Percentiles rank a stretch among this genome's conserved stretches.
Conservation (phyloP, 2,797 vertebrate species). For the Moxostoma hubbsi region DNA sequence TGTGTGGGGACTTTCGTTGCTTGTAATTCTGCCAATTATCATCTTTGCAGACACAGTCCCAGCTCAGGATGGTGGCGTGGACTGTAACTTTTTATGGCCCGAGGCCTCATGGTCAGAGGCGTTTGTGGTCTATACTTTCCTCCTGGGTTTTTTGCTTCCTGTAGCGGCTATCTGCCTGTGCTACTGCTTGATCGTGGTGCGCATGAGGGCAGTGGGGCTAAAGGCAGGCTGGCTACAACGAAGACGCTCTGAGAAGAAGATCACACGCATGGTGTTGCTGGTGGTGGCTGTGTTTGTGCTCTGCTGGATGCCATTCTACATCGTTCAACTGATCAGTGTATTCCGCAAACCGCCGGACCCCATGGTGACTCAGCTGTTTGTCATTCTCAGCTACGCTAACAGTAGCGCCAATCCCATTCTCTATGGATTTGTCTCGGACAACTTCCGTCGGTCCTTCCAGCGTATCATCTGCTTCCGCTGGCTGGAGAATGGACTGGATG, state of each 20-base stretch:
- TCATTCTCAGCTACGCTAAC: slow-evolving; percentile 80
- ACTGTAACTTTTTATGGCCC: slow-evolving; percentile 81
- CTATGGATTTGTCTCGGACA: slow-evolving; percentile 79
- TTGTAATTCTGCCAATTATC: slow-evolving; percentile 78
- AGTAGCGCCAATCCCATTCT: slow-evolving; percentile 79
- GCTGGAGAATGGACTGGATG: slow-evolving; percentile 74
- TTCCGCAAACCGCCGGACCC: slow-evolving; percentile 74
- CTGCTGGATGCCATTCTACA: slow-evolving; percentile 81
- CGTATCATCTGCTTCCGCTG: slow-evolving; percentile 80
- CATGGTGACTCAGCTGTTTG: slow-evolving; percentile 77
- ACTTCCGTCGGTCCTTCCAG: slow-evolving; percentile 79
- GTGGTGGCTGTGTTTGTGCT: slow-evolving; percentile 76
- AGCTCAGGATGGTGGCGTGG: slow-evolving; percentile 70
- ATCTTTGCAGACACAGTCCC: slow-evolving; percentile 77
- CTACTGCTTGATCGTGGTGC: slow-evolving; percentile 78
- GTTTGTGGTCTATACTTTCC: slow-evolving; percentile 79
- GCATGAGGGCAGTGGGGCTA: slow-evolving; percentile 77
- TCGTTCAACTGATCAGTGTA: slow-evolving; percentile 75
- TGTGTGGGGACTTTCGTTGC: slow-evolving; percentile 75
- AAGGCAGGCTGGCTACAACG: slow-evolving; percentile 79
- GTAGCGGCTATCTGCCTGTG: slow-evolving; percentile 77
- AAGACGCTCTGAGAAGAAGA: slow-evolving; percentile 77
- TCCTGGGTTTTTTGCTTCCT: slow-evolving; percentile 75
- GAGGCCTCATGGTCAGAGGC: slow-evolving; percentile 75
- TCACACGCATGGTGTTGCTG: slow-evolving; percentile 78